Conservation (phyloP, 2,113 vertebrate genomes). For the Pelmatolapia mariae region DNA sequence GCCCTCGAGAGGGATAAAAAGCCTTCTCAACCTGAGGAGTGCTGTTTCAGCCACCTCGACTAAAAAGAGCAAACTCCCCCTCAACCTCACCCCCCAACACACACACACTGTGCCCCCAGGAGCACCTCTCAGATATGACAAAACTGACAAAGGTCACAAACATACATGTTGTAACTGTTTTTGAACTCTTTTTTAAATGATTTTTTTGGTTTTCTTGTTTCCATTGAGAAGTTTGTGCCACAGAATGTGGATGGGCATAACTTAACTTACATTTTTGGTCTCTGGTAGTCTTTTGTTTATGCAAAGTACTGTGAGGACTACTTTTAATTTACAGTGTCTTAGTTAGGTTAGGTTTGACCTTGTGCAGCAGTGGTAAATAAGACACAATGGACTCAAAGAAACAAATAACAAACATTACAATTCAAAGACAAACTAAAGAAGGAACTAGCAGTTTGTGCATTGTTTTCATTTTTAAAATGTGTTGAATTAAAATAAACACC, state of each 20-base stretch:
- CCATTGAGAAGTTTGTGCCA: background rate
- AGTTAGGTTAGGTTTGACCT: accelerated
- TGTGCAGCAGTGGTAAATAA: background rate
- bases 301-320: accelerated
- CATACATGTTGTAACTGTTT: background rate
- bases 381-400: background rate
- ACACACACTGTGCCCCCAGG: background rate
- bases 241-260: background rate
- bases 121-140: constrained; percentile 11
- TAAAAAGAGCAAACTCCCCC: constrained; percentile 9
- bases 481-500: background rate
- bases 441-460: background rate
- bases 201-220: background rate
- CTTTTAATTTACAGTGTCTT: background rate
- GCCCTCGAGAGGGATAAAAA: constrained; percentile 49
- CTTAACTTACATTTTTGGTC: background rate
- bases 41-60: constrained; percentile 28
- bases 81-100: background rate
- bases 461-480: background rate
- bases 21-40: constrained; percentile 25
- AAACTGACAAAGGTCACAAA: constrained; percentile 37
- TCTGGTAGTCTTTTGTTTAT: background rate
- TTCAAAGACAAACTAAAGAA: background rate
- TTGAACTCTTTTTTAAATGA: background rate
- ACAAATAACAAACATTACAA: background rate